Evolutionary conservation across 2,888 invertebrate genomes (phyloP).

Genomic region (Euplexia lucipara): DNA sequence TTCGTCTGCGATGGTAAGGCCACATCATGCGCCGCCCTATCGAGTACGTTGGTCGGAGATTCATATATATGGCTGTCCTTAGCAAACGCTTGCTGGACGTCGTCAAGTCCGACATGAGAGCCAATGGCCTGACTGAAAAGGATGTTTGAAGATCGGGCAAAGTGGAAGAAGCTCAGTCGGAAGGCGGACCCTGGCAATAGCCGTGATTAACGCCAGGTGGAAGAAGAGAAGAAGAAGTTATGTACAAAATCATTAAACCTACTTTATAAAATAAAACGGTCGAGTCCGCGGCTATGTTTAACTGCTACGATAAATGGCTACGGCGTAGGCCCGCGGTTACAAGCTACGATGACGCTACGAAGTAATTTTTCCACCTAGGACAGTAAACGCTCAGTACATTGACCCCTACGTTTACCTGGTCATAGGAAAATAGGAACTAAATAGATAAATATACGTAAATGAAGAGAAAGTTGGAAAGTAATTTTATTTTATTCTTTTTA

Average conservation of each 20-base stretch:
- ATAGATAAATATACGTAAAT: not conserved
- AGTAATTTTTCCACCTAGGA: constrained; percentile 2
- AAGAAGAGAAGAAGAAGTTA: too few relatives aligned
- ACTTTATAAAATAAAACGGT: not conserved
- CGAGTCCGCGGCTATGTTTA: not conserved
- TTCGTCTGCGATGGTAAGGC: too few relatives aligned
- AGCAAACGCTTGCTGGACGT: too few relatives aligned
- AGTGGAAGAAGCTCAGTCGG: too few relatives aligned
- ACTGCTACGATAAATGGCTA: constrained; percentile 39
- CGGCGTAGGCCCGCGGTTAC: constrained; percentile 50
- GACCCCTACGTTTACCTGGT: not conserved
- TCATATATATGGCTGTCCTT: too few relatives aligned
- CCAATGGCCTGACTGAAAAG: too few relatives aligned
- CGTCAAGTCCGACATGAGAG: too few relatives aligned
- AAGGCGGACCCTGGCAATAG: too few relatives aligned
- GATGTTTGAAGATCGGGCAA: too few relatives aligned
- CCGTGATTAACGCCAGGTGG: too few relatives aligned
- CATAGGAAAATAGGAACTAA: not conserved
- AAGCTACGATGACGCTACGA: constrained; percentile 9
- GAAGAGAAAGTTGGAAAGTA: not conserved
- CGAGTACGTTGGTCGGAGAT: too few relatives aligned
- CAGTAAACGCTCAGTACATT: constrained; percentile 12
- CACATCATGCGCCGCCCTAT: too few relatives aligned
- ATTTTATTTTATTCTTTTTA: not conserved
- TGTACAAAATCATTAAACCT: not conserved